Evolutionary conservation across 23 tunicate species (phyloP).

Genomic region (Ascidia mentula): DNA sequence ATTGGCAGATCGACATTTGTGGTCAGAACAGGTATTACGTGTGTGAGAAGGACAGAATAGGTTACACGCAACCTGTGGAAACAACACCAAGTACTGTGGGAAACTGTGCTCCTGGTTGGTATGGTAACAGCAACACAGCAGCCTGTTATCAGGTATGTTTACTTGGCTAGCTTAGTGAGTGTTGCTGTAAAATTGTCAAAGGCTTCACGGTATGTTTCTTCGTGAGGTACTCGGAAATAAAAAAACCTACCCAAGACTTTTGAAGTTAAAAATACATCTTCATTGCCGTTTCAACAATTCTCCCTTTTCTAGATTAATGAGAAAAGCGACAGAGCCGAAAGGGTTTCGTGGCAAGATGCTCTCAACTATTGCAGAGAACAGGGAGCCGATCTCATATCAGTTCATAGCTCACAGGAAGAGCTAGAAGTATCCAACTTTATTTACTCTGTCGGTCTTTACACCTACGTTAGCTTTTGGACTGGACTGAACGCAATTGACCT

Average conservation of each 20-base stretch:
- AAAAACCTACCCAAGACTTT: too few species aligned
- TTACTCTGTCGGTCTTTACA: constrained; percentile 14
- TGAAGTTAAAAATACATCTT: too few species aligned
- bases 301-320: constrained; percentile 51
- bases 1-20: constrained; percentile 74
- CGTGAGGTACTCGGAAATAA: too few species aligned
- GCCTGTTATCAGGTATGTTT: constrained; percentile 72
- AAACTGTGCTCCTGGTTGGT: constrained; percentile 71
- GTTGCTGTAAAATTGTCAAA: too few species aligned
- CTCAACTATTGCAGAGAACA: constrained; percentile 51
- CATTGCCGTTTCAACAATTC: too few species aligned
- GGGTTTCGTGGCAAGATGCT: constrained; percentile 60
- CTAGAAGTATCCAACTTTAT: constrained; percentile 35
- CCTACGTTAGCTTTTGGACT: constrained; percentile 62
- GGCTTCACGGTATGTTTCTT: too few species aligned
- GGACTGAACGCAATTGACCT: constrained; percentile 43
- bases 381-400: constrained; percentile 71
- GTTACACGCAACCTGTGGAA: constrained; percentile 63
- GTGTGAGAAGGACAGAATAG: constrained; percentile 81
- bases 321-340: constrained; percentile 18
- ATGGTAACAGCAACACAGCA: constrained; percentile 40
- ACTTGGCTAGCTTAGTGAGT: neutral
- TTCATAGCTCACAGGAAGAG: constrained; percentile 71
- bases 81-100: constrained; percentile 57
- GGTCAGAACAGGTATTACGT: constrained; percentile 42